Conservation (phyloP, 2,797 vertebrate species). For the Vultur gryphus region DNA sequence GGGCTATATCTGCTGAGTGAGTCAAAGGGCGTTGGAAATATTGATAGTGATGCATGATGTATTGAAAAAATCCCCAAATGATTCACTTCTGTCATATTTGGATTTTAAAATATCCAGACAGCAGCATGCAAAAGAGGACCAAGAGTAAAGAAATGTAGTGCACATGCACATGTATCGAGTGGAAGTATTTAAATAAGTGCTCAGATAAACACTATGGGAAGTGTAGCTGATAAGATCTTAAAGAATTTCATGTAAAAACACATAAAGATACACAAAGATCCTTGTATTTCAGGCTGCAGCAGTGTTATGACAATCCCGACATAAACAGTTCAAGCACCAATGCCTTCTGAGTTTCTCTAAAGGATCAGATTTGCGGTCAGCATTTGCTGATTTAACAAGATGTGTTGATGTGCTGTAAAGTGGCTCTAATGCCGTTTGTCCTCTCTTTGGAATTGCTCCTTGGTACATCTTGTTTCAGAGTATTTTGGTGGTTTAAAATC, state of each 20-base stretch:
- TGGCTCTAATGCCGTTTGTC: background rate
- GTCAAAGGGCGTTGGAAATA: conserved; percentile 28
- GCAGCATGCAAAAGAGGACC: background rate
- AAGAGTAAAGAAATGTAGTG: background rate
- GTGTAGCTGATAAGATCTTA: background rate
- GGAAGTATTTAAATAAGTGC: background rate
- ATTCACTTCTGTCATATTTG: conserved; percentile 30
- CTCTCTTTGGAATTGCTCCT: background rate
- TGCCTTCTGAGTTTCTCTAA: background rate
- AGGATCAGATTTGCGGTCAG: background rate
- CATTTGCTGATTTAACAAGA: background rate
- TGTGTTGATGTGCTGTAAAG: background rate
- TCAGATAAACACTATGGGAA: background rate
- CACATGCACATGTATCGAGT: background rate
- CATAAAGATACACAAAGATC: background rate
- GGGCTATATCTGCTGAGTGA: background rate
- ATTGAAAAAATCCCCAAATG: conserved; percentile 34
- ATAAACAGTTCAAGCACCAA: background rate
- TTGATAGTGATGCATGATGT: background rate
- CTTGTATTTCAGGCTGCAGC: background rate
- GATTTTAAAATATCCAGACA: conserved; percentile 27
- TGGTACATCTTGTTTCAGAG: background rate
- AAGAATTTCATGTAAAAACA: background rate
- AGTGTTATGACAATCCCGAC: background rate
- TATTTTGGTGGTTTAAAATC: background rate